These are phyloP conservation scores for Phragmatobia fuliginosa DNA, from an alignment of 2,888 invertebrate species.

Conservation along the genomic window DNA sequence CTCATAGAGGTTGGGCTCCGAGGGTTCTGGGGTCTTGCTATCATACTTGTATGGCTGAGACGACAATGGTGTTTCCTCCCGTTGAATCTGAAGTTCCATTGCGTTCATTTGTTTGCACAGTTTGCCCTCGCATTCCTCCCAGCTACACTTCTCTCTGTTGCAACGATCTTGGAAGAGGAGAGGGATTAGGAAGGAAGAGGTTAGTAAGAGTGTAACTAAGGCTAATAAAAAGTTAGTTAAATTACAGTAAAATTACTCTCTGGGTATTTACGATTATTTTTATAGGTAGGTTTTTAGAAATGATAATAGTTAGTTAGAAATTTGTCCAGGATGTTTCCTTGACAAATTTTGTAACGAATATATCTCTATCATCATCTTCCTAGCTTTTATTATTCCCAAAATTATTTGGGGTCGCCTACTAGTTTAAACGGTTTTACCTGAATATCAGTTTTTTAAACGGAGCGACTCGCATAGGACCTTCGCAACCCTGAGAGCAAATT, in stretches of 20 bases:
- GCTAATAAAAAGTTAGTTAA: background rate
- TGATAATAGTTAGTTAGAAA: background rate
- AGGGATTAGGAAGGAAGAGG: constrained; percentile 15
- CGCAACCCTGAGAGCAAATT: too few species aligned
- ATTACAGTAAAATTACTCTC: background rate
- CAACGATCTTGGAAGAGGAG: constrained; percentile 73
- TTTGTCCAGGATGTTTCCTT: too few species aligned
- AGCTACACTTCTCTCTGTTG: constrained; percentile 79
- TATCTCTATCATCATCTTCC: too few species aligned
- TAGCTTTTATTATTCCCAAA: too few species aligned
- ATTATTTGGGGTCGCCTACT: too few species aligned
- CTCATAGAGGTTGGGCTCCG: background rate
- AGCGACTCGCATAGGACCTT: too few species aligned
- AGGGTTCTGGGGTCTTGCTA: background rate
- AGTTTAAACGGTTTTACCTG: too few species aligned
- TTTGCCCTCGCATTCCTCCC: constrained; percentile 82
- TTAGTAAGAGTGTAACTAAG: background rate
- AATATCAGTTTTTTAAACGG: too few species aligned
- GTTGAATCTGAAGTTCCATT: constrained; percentile 67
- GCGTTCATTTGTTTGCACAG: constrained; percentile 81
- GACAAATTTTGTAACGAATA: too few species aligned
- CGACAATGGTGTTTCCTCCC: constrained; percentile 62
- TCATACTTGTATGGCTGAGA: constrained; percentile 51
- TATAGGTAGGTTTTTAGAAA: background rate
- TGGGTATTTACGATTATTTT: background rate